Evolutionary conservation across 2,113 vertebrate genomes (phyloP), one percentile per base, ranked within the genome.

Genomic region (Oostethus manadensis): DNA sequence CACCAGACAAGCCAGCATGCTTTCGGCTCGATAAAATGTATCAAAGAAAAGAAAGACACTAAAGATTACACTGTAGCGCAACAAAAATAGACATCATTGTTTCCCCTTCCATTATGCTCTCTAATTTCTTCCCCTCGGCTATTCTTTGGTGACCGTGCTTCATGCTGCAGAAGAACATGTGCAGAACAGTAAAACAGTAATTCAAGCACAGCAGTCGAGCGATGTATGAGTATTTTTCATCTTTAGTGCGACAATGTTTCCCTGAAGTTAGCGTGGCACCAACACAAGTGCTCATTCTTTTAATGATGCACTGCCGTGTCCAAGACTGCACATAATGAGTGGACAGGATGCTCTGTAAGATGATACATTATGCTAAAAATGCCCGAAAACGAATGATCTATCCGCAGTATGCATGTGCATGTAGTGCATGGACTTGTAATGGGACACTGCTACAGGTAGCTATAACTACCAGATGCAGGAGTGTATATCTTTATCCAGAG

Each of bases 91-190:
- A 62, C 50, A 20, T 61, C 38, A 66, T 51, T 64, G 49, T 68
- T 66, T 74, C n/a, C 51, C 21, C 35, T 42, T 59, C 63, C 40
- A 48, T 66, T 67, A 20, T 58, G 59, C 26, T 42, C 56, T 79
- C 60, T 66, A 13, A 59, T 74, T 58, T 70, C 51, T 21, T 50
- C 62, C 53, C 59, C 40, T 50, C 13, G 58, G 44, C 66, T 33
- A 14, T 58, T 60, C 26, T 59, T 47, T 29, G 56, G 49, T 74
- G 66, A 62, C 61, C 48, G 33, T 49, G 23, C 21, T 59, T 62
- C 17, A 56, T 50, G 58, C 46, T 63, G 60, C 55, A 23, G 29
- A 10, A 63, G 53, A 68, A 63, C 47, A 48, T 18, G 54, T 58
- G 56, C 45, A 21, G n/a, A 45, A 43, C 21, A 6, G 15, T 58